phyloP scores from a whole-genome alignment of 2,797 vertebrate species.

The Okamejei kenojei region DNA sequence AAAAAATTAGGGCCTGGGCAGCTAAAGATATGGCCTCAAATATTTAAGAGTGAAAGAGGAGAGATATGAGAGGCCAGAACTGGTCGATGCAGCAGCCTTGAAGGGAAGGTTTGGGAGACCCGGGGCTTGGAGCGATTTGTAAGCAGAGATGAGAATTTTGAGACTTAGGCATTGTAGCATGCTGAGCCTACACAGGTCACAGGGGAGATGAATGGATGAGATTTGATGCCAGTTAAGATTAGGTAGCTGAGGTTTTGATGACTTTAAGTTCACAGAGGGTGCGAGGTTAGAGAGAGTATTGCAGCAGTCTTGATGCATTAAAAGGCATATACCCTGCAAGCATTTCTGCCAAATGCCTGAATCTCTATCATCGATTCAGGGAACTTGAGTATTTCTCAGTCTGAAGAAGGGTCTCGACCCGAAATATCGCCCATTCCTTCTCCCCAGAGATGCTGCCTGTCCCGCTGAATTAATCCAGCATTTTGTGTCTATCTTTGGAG shows the following conservation, averaged over 20 bases:
- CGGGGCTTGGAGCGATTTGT: neutral
- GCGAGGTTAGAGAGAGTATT: neutral
- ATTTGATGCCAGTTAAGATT: neutral
- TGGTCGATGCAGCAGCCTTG: neutral
- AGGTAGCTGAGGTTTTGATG: neutral
- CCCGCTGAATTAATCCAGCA: too few relatives aligned
- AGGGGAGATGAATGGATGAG: neutral
- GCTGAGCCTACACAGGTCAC: neutral
- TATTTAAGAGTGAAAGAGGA: neutral
- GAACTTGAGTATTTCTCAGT: neutral
- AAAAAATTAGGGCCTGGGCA: neutral
- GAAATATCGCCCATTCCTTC: too few relatives aligned
- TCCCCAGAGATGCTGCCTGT: too few relatives aligned
- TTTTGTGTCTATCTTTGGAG: too few relatives aligned
- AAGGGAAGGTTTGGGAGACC: neutral
- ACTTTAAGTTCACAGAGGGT: neutral
- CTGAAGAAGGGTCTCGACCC: too few relatives aligned
- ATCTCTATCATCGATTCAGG: neutral
- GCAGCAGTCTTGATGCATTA: neutral
- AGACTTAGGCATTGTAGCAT: neutral
- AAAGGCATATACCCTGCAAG: neutral
- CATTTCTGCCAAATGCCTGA: too few relatives aligned
- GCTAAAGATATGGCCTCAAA: neutral
- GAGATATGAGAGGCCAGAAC: neutral
- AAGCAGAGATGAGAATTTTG: neutral